Evolutionary conservation across 53 echinoderm and acorn worm genomes (phyloP), one percentile per base, ranked within the genome.

Genomic region (Arbacia lixula): DNA sequence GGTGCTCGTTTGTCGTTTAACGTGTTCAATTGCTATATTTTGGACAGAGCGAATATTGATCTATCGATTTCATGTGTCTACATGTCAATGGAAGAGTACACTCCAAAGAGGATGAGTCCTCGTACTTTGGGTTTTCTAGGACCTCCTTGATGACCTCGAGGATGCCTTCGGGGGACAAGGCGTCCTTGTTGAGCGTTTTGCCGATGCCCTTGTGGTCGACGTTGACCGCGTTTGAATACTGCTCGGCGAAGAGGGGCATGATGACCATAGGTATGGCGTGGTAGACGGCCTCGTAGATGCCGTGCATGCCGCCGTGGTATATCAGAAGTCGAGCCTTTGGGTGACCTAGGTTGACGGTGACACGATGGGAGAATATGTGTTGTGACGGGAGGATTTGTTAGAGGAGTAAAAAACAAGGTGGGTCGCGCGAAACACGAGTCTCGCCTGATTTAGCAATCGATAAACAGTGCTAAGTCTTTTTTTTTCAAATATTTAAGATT

Each of bases 201-300:
- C 63, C 82, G 46, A 81, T 81, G 2, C 82, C 82, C 27, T 24
- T 81, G 33, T n/a, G 30, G 46, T 49, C 43, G 12, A 81, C 64
- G 8, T 41, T 81, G 33, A 64, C 29, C 10, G 42, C 82, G 34
- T 63, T 81, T 2, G 82, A 62, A 30, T 62, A 29, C 49, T 81
- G 82, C 14, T 81, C 82, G 8, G 65, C 82, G 43, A 81, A 81
- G 17, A 81, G 6, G 20, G 82, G 82, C 64, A 81, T 81, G 3
- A 81, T 37, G 9, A 81, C 82, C 82, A 81, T 81, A 34, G 82
- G 82, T 17, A 81, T 64, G 34, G 32, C 82, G 31, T 81, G 82
- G 50, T 81, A 64, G 21, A 81, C 28, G 16, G 82, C 82, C 32
- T 81, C 82, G 0, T 27, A 27, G n/a, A 81, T 63, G 9, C 82